Percentiles rank a stretch among this genome's conserved stretches.
Conservation (phyloP, 2,888 invertebrate species). For the Coenonympha arcania region DNA sequence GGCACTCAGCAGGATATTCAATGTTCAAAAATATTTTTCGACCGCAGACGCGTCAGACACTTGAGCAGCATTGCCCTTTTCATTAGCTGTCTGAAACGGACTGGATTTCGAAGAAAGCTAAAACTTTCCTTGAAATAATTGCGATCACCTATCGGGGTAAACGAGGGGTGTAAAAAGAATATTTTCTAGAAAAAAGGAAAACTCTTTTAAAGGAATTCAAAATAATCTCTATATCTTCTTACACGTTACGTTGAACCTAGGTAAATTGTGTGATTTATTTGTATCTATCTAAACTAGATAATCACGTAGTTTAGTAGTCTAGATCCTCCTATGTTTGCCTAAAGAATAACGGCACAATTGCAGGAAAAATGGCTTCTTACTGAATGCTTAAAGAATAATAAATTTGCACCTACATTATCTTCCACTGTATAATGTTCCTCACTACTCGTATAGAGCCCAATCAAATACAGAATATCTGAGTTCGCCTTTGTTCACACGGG, state of each 20-base stretch:
- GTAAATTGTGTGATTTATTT: too few species aligned
- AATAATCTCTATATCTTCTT: too few species aligned
- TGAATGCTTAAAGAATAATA: not conserved
- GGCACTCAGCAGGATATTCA: too few species aligned
- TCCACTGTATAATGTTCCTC: not conserved
- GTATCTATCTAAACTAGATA: too few species aligned
- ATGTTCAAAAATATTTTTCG: not conserved
- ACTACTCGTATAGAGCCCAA: not conserved
- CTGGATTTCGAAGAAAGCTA: not conserved
- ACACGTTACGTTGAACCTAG: too few species aligned
- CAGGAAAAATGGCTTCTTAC: not conserved
- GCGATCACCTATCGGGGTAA: not conserved
- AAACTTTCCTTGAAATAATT: not conserved
- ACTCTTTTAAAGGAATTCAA: not conserved
- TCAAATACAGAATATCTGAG: constrained; percentile 1
- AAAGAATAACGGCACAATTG: too few species aligned
- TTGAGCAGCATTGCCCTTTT: not conserved
- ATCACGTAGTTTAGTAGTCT: too few species aligned
- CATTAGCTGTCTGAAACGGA: not conserved
- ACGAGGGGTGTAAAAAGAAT: not conserved
- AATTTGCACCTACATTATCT: not conserved
- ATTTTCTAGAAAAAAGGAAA: not conserved
- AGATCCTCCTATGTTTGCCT: too few species aligned
- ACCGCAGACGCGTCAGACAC: not conserved
- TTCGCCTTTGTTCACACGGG: constrained; percentile 15